These are phyloP conservation scores for Drosophila acutilabella DNA, from an alignment of 2,888 invertebrate species.

Conservation along the genomic window DNA sequence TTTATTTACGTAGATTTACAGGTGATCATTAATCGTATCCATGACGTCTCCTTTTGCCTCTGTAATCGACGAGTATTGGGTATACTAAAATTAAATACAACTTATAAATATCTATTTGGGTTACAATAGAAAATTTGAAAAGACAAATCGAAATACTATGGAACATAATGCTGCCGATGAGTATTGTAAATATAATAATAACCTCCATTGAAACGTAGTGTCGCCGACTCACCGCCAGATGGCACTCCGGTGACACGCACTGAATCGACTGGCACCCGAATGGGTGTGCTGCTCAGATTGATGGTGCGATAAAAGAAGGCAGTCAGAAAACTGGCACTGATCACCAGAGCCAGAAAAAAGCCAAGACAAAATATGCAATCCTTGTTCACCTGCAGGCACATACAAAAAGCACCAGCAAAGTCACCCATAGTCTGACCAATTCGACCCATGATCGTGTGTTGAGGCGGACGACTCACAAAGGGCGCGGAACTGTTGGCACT, in stretches of 20 bases:
- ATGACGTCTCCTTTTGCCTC: too few relatives aligned
- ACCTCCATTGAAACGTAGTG: conserved; percentile 53
- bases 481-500: conserved; percentile 57
- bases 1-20: too few relatives aligned
- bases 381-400: conserved; percentile 82
- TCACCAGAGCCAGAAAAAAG: conserved; percentile 82
- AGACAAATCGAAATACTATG: background rate
- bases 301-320: conserved; percentile 83
- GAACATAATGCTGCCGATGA: conserved; percentile 35
- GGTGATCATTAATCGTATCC: too few relatives aligned
- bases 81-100: conserved; percentile 2
- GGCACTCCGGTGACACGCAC: background rate
- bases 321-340: conserved; percentile 83
- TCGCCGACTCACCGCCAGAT: conserved; percentile 19
- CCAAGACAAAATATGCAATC: conserved; percentile 83
- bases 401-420: conserved; percentile 70
- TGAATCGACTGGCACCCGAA: conserved; percentile 19
- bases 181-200: conserved; percentile 64
- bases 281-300: conserved; percentile 51
- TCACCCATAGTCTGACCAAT: conserved; percentile 61
- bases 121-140: background rate
- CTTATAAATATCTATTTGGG: conserved; percentile 5
- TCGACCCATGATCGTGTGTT: conserved; percentile 48
- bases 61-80: background rate
- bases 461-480: conserved; percentile 24